phyloP scores from a whole-genome alignment of 2,113 vertebrate species.

The Neogale vison region DNA sequence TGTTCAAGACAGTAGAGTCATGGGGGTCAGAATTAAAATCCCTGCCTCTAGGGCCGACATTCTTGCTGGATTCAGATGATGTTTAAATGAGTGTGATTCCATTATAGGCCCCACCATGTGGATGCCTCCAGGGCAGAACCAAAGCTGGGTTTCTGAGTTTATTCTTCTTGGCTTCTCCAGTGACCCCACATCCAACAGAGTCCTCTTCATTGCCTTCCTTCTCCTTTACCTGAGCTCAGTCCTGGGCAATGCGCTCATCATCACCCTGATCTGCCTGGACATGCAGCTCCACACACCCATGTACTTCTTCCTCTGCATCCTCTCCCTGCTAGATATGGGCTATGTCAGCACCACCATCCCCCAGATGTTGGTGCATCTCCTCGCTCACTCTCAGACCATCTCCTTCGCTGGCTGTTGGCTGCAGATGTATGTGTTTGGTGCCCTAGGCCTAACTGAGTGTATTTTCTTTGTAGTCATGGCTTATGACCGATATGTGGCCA shows the following conservation, averaged over 20 bases:
- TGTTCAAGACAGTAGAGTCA: background rate
- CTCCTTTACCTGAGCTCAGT: slow-evolving; percentile 60
- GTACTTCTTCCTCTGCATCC: slow-evolving; percentile 67
- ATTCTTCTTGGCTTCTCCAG: slow-evolving; percentile 69
- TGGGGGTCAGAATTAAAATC: background rate
- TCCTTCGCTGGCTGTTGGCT: slow-evolving; percentile 57
- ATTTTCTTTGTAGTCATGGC: slow-evolving; percentile 65
- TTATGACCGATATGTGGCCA: slow-evolving; percentile 73
- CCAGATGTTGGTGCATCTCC: slow-evolving; percentile 57
- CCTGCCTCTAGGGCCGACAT: background rate
- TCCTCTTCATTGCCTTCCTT: slow-evolving; percentile 55
- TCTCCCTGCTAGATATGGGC: slow-evolving; percentile 55
- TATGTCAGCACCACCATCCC: slow-evolving; percentile 34
- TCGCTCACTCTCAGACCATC: slow-evolving; percentile 54
- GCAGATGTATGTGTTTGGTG: slow-evolving; percentile 58
- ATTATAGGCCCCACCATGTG: background rate
- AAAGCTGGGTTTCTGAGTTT: slow-evolving; percentile 70
- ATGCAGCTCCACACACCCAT: slow-evolving; percentile 56
- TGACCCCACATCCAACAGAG: background rate
- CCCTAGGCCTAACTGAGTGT: background rate
- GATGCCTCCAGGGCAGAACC: slow-evolving; percentile 47
- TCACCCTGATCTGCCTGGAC: slow-evolving; percentile 60
- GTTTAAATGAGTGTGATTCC: background rate
- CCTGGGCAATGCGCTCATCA: slow-evolving; percentile 60
- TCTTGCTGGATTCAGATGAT: background rate